Evolutionary conservation across 2,888 invertebrate species (phyloP).

Genomic region (Lasioglossum zephyrum): DNA sequence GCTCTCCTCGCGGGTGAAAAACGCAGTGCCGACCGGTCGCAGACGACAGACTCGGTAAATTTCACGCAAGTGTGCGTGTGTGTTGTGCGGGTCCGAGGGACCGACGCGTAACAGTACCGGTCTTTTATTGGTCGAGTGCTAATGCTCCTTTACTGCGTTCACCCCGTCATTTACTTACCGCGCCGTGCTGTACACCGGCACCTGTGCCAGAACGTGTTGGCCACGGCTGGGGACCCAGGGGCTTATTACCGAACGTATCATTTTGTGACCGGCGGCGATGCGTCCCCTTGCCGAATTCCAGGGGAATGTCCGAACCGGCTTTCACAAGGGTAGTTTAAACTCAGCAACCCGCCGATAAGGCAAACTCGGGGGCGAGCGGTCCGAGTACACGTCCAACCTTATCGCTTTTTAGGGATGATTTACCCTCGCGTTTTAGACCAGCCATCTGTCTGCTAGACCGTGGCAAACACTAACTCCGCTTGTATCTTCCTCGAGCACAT

Average conservation of each 20-base stretch:
- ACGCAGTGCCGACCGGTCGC: not conserved
- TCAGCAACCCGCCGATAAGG: not conserved
- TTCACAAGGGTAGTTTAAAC: not conserved
- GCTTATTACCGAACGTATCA: constrained; percentile 48
- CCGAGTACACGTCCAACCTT: constrained; percentile 18
- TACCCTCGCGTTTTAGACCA: not conserved
- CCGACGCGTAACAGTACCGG: constrained; percentile 27
- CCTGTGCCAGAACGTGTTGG: constrained; percentile 40
- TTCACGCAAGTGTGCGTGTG: not conserved
- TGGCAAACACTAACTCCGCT: constrained; percentile 8
- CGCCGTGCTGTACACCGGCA: constrained; percentile 38
- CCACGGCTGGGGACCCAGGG: not conserved
- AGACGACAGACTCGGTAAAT: constrained; percentile 30
- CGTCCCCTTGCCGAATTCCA: constrained; percentile 33
- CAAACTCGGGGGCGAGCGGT: not conserved
- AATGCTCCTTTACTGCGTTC: constrained; percentile 35
- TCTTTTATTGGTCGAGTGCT: constrained; percentile 43
- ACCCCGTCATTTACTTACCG: constrained; percentile 39
- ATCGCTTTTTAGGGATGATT: constrained; percentile 41
- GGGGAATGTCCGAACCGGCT: constrained; percentile 36
- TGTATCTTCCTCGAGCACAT: not conserved
- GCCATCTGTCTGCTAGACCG: constrained; percentile 1
- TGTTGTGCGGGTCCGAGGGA: not conserved
- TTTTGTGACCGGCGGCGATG: constrained; percentile 24
- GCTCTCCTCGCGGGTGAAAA: not conserved